Evolutionary conservation across 2,888 invertebrate genomes (phyloP), one percentile per base, ranked within the genome.

Genomic region (Coenonympha arcania): DNA sequence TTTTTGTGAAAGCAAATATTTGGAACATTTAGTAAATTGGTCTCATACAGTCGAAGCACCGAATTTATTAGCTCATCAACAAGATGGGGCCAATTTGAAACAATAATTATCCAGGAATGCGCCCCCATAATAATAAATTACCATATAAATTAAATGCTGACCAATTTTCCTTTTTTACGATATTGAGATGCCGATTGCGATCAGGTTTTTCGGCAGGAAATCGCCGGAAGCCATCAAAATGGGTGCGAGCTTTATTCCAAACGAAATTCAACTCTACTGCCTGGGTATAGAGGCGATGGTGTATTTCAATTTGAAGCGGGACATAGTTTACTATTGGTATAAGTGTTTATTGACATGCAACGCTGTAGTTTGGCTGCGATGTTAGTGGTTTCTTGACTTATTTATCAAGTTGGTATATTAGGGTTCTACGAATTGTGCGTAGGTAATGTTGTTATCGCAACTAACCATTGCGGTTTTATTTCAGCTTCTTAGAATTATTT

Each of bases 121-220:
- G 65, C 65, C 49, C 37, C 26, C 33, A 43, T 26, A 61, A 66
- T 62, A 63, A 61, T 63, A 66, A 66, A 79, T 80, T 80, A 76
- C 73, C 81, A 82, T 80, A 76, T 74, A 80, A 77, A 82, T 82
- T 71, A 76, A 76, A 76, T 64, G 65, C 64, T 63, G 62, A 60
- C 64, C 69, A 61, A 65, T 69, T 69, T 67, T 66, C 66, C 59
- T 62, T 55, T n/a, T 53, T 56, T 54, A 52, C 63, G 59, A 57
- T 66, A 57, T 54, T 56, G 54, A 54, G 55, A 62, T 62, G 60
- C 55, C 61, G 54, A 55, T 60, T 51, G 59, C 64, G 68, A 74
- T 75, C 72, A 68, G 69, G 49, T 72, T 70, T n/a, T 70, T 71
- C 65, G 66, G 64, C 56, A 47, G 55, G 57, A 57, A 65, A 65